A percentile compares a stretch with the other conserved stretches of the same genome.
These are phyloP conservation scores for Pristionchus mayeri DNA, from an alignment of 2,888 invertebrate genomes.

Conservation along the genomic window DNA sequence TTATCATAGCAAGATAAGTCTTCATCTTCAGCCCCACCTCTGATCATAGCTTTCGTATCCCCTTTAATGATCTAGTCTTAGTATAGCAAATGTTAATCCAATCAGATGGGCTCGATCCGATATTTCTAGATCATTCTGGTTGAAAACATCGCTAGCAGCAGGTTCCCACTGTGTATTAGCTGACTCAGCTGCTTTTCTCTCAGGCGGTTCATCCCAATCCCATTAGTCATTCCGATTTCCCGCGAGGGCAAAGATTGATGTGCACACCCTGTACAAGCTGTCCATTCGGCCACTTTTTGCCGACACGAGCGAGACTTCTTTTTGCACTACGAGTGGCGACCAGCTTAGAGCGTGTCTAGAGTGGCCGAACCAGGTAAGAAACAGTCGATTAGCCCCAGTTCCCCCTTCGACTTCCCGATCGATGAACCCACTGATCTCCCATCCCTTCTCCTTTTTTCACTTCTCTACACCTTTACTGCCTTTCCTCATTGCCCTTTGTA, in stretches of 20 bases:
- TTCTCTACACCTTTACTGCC: neutral
- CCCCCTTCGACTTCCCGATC: slow-evolving; percentile 3
- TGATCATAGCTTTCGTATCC: too few species aligned
- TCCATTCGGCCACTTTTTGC: neutral
- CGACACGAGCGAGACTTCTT: neutral
- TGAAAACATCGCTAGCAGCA: too few species aligned
- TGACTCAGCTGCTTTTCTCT: slow-evolving; percentile 5
- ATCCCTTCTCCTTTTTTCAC: neutral
- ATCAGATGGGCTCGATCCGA: too few species aligned
- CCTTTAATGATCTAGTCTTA: too few species aligned
- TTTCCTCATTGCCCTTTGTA: neutral
- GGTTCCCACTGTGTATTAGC: slow-evolving; percentile 2
- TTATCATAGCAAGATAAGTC: too few species aligned
- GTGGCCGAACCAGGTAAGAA: neutral
- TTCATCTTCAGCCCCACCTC: too few species aligned
- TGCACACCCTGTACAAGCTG: neutral
- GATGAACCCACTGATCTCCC: neutral
- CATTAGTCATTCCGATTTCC: neutral
- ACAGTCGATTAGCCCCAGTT: neutral
- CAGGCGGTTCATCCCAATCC: neutral
- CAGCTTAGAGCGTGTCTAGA: neutral
- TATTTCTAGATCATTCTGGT: too few species aligned
- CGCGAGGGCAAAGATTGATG: neutral
- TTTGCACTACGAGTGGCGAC: neutral
- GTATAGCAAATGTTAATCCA: too few species aligned